Percentiles rank a stretch among this genome's conserved stretches.
Evolutionary conservation across 2,113 vertebrate genomes (phyloP).

Genomic region (Gopherus evgoodei): DNA sequence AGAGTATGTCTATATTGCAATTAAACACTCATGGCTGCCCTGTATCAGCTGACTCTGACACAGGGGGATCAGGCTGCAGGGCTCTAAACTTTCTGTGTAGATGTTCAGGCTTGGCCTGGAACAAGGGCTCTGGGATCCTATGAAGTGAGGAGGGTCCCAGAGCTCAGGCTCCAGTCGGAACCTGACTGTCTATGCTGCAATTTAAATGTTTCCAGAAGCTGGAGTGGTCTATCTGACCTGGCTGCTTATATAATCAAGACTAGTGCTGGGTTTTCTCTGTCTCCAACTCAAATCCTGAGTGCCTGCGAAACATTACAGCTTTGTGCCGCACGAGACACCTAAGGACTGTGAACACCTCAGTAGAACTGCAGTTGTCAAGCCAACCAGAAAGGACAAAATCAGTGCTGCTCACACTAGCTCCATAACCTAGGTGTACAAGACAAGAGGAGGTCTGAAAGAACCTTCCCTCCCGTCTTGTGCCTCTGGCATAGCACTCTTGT

Average conservation of each 20-base stretch:
- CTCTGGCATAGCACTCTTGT: background rate
- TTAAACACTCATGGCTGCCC: background rate
- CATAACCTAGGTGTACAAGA: background rate
- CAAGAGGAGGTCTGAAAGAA: background rate
- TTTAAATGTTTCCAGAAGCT: slow-evolving; percentile 43
- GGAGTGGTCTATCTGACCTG: slow-evolving; percentile 59
- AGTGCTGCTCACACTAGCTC: background rate
- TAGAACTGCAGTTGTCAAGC: background rate
- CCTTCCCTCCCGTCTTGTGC: background rate
- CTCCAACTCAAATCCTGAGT: slow-evolving; percentile 15
- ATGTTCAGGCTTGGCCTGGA: background rate
- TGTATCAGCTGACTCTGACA: background rate
- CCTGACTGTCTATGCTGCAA: background rate
- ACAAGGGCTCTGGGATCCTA: background rate
- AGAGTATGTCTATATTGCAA: background rate
- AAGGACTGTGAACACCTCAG: background rate
- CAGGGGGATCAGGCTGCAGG: too few relatives aligned
- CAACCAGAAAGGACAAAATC: background rate
- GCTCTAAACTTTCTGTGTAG: background rate
- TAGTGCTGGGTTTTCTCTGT: slow-evolving; percentile 44
- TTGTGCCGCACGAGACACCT: background rate
- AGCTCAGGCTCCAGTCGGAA: background rate
- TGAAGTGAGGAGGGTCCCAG: background rate
- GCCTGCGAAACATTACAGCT: background rate
- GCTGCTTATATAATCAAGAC: slow-evolving; percentile 64